Conservation (phyloP, 2,113 vertebrate species). For the Sporophila hypoxantha region DNA sequence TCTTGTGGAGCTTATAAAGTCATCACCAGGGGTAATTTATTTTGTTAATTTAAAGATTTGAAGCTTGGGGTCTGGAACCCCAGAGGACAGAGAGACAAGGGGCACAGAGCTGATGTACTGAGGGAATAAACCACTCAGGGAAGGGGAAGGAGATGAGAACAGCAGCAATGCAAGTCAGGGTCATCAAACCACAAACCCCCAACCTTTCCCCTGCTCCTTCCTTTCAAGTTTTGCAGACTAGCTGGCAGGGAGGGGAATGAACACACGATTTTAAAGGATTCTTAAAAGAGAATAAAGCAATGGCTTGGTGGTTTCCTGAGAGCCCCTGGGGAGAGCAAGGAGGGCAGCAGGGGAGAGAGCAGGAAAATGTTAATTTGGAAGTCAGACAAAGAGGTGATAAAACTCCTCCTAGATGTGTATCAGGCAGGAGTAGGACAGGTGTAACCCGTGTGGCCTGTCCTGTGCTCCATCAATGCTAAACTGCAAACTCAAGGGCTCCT, state of each 20-base stretch:
- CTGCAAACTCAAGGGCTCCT: neutral
- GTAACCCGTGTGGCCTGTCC: neutral
- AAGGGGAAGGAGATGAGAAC: neutral
- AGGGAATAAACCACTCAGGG: neutral
- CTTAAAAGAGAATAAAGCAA: neutral
- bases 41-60: neutral
- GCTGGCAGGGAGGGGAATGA: neutral
- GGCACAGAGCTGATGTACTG: fast-evolving
- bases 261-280: neutral
- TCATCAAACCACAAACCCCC: neutral
- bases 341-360: neutral
- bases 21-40: neutral
- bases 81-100: neutral
- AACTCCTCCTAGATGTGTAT: neutral
- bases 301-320: neutral
- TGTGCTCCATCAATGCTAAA: neutral
- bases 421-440: neutral
- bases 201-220: neutral
- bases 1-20: neutral
- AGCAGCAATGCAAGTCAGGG: neutral
- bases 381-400: neutral
- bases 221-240: neutral
- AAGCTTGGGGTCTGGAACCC: neutral
- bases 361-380: neutral
- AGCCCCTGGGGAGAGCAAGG: neutral